Evolutionary conservation across 2,113 vertebrate genomes (phyloP).

Genomic region (Microcebus griseorufus): DNA sequence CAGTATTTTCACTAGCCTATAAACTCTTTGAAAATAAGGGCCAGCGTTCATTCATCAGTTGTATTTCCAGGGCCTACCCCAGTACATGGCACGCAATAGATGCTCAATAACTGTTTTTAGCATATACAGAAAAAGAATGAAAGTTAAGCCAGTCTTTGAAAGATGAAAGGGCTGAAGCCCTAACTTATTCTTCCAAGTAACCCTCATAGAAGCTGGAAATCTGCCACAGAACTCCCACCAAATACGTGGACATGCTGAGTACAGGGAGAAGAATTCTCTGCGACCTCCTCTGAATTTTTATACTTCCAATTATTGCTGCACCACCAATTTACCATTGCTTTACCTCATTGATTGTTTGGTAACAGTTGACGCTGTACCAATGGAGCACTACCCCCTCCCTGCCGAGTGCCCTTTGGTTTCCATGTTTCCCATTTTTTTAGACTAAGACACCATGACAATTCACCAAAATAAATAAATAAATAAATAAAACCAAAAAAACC

Average conservation of each 20-base stretch:
- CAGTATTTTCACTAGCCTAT: background rate
- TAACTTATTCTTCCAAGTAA: background rate
- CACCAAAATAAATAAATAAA: too few species aligned
- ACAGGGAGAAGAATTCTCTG: background rate
- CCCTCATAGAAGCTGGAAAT: background rate
- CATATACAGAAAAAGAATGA: background rate
- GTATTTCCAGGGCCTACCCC: background rate
- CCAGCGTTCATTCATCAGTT: background rate
- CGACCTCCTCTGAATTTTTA: background rate
- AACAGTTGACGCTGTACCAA: background rate
- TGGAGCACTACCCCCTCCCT: background rate
- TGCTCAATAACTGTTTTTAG: background rate
- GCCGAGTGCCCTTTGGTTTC: background rate
- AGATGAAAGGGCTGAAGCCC: background rate
- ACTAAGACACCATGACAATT: background rate
- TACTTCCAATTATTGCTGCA: background rate
- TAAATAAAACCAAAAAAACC: too few species aligned
- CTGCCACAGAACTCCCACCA: accelerated
- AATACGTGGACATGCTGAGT: accelerated
- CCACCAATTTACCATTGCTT: background rate
- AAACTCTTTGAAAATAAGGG: background rate
- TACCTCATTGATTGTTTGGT: background rate
- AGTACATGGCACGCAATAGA: background rate
- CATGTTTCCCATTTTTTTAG: background rate
- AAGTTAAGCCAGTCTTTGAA: background rate